Percentiles rank a stretch among this genome's conserved stretches.
Evolutionary conservation across 1,140 invertebrate species (phyloP).

Genomic region (Aporrectodea caliginosa): DNA sequence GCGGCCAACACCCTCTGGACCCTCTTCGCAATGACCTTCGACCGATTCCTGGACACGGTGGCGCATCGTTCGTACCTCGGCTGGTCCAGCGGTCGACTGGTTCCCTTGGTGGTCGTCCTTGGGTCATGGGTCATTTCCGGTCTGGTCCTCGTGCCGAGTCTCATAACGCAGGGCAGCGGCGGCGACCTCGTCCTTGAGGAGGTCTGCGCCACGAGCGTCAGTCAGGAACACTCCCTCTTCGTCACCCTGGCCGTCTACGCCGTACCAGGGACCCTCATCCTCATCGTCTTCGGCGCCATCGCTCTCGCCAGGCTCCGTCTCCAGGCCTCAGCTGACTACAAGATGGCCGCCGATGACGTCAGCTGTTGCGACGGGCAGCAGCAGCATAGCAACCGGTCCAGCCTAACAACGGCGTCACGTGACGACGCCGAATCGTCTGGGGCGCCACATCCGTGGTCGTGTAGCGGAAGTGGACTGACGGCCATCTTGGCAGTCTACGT

Average conservation of each 20-base stretch:
- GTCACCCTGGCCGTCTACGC: not conserved
- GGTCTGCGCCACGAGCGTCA: not conserved
- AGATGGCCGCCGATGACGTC: not conserved
- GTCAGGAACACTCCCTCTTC: not conserved
- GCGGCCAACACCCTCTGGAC: not conserved
- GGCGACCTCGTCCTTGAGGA: not conserved
- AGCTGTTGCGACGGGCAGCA: not conserved
- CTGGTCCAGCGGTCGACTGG: not conserved
- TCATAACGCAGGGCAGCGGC: not conserved
- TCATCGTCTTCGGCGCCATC: not conserved
- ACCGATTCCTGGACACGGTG: constrained; percentile 1
- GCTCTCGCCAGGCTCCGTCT: not conserved
- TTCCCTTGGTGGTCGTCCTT: not conserved
- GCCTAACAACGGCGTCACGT: not conserved
- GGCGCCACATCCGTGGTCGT: not conserved
- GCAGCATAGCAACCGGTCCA: not conserved
- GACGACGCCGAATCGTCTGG: too few species aligned
- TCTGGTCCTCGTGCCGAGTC: not conserved
- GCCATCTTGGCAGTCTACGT: not conserved
- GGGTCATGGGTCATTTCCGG: constrained; percentile 8
- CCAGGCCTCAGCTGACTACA: not conserved
- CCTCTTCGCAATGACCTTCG: constrained; percentile 9
- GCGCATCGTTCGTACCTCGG: not conserved
- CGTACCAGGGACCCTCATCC: not conserved
- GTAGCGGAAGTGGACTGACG: not conserved